Percentiles rank a stretch among this genome's conserved stretches.
These are phyloP conservation scores for Beris morrisii DNA, from an alignment of 2,888 invertebrate species.

Conservation along the genomic window DNA sequence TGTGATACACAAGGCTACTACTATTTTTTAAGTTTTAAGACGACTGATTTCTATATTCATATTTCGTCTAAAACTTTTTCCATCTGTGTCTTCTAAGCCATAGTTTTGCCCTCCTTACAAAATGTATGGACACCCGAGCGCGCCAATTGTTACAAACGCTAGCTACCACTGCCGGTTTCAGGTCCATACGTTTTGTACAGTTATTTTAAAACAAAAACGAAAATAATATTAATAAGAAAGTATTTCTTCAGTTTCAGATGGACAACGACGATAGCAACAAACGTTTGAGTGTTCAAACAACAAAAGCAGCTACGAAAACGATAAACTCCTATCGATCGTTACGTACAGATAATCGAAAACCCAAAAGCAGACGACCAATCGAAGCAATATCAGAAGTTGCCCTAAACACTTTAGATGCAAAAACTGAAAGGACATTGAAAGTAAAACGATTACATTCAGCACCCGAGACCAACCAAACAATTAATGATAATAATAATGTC, in stretches of 20 bases:
- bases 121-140: no score
- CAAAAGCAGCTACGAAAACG: neutral
- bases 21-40: no score
- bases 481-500: neutral
- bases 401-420: neutral
- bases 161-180: no score
- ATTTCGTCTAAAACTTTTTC: no score
- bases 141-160: no score
- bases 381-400: constrained; percentile 27
- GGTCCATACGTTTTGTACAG: no score
- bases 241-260: constrained; percentile 16
- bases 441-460: constrained; percentile 20
- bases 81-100: no score
- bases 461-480: neutral
- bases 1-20: no score
- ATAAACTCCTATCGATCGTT: neutral
- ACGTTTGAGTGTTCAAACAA: neutral
- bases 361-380: neutral
- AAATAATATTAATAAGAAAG: no score
- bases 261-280: neutral
- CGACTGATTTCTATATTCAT: no score
- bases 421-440: neutral
- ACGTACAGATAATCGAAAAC: constrained; percentile 2
- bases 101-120: no score
- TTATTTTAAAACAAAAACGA: no score